Evolutionary conservation across 2,888 invertebrate species (phyloP).

Genomic region (Oconnorella tubifera): DNA sequence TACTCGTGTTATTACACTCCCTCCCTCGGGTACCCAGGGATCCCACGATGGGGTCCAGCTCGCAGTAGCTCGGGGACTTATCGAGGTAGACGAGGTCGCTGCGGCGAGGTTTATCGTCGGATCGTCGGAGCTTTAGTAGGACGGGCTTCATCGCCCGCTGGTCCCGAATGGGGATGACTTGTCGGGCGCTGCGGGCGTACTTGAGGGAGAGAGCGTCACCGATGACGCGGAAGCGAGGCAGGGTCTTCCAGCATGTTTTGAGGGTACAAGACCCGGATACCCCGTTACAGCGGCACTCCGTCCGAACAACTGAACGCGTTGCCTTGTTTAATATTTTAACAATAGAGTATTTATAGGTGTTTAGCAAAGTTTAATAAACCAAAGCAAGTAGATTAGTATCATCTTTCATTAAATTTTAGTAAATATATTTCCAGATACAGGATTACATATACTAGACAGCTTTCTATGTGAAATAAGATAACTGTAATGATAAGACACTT

Average conservation of each 20-base stretch:
- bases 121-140: conserved; percentile 47
- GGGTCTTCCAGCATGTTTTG: conserved; percentile 93
- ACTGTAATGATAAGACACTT: too few relatives aligned
- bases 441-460: too few relatives aligned
- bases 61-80: conserved; percentile 92
- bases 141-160: conserved; percentile 47
- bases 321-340: too few relatives aligned
- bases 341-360: too few relatives aligned
- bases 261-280: conserved; percentile 93
- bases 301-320: conserved; percentile 28
- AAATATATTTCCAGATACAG: too few relatives aligned
- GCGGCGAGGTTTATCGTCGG: conserved; percentile 17
- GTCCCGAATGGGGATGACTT: conserved; percentile 60
- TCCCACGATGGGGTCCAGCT: conserved; percentile 61
- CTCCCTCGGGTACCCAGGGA: conserved; percentile 64
- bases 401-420: too few relatives aligned
- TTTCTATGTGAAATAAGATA: too few relatives aligned
- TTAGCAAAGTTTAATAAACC: too few relatives aligned
- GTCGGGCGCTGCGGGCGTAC: conserved; percentile 70
- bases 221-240: conserved; percentile 73
- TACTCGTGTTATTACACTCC: conserved; percentile 62
- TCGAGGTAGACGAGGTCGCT: conserved; percentile 87
- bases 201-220: conserved; percentile 79
- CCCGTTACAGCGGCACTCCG: conserved; percentile 96
- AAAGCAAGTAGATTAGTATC: too few relatives aligned